A percentile compares a stretch with the other conserved stretches of the same genome.
phyloP scores from a whole-genome alignment of 1,140 invertebrate genomes.

The Brachionus paranguensis region DNA sequence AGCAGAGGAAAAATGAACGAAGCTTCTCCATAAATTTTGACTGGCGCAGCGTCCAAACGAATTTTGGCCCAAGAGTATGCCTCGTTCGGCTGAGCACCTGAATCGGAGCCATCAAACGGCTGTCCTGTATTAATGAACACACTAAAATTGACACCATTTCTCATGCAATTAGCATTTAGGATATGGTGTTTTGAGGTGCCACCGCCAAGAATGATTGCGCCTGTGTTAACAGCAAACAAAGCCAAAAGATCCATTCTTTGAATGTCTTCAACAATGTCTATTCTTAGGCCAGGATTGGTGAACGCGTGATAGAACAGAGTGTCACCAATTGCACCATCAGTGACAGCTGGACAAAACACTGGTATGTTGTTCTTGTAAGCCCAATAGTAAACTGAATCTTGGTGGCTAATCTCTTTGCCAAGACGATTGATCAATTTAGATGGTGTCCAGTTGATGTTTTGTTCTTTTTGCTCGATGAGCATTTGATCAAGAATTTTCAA shows the following conservation, averaged over 20 bases:
- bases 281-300: slow-evolving; percentile 73
- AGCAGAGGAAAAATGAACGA: slow-evolving; percentile 86
- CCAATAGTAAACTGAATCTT: slow-evolving; percentile 94
- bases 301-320: slow-evolving; percentile 99
- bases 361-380: slow-evolving; percentile 94
- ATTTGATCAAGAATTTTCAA: slow-evolving; percentile 87
- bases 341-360: slow-evolving; percentile 92
- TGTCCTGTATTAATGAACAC: slow-evolving; percentile 94
- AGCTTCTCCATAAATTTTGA: slow-evolving; percentile 87
- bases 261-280: slow-evolving; percentile 83
- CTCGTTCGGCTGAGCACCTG: slow-evolving; percentile 93
- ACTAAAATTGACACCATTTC: slow-evolving; percentile 93
- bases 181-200: slow-evolving; percentile 97
- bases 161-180: slow-evolving; percentile 63
- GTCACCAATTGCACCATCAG: slow-evolving; percentile 94
- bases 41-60: slow-evolving; percentile 72
- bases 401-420: slow-evolving; percentile 82
- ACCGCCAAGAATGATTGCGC: slow-evolving; percentile 92
- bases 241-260: slow-evolving; percentile 80
- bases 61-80: slow-evolving; percentile 98
- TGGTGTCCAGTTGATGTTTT: slow-evolving; percentile 81
- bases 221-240: slow-evolving; percentile 80
- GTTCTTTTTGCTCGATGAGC: slow-evolving; percentile 75
- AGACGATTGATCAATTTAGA: slow-evolving; percentile 76
- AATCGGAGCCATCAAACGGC: slow-evolving; percentile 97